These are phyloP conservation scores for Megamerina dolium DNA, from an alignment of 2,888 invertebrate genomes.

Conservation along the genomic window DNA sequence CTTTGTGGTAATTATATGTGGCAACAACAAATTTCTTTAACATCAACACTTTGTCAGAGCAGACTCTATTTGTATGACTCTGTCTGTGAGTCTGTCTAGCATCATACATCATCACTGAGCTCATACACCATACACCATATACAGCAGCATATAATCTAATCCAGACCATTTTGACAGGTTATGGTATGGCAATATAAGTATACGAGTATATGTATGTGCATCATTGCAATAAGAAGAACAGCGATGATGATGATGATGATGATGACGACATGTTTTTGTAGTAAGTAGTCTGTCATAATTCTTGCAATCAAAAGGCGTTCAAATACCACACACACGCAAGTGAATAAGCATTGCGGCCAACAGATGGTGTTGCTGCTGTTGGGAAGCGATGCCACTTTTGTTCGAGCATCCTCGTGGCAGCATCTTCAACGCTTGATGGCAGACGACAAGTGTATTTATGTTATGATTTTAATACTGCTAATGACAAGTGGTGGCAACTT, in stretches of 20 bases:
- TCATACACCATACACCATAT: too few relatives aligned
- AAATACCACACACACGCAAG: slow-evolving; percentile 7
- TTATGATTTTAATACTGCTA: slow-evolving; percentile 42
- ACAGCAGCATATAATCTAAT: slow-evolving; percentile 17
- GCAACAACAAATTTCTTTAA: slow-evolving; percentile 28
- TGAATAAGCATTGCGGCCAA: slow-evolving; percentile 2
- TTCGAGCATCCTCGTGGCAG: background rate
- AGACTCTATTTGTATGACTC: slow-evolving; percentile 12
- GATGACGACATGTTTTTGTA: background rate
- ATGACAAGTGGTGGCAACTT: slow-evolving; percentile 29
- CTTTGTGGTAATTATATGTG: slow-evolving; percentile 19
- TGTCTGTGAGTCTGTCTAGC: slow-evolving; percentile 33
- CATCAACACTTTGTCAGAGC: slow-evolving; percentile 36
- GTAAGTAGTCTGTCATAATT: slow-evolving; percentile 26
- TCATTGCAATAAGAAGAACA: too few relatives aligned
- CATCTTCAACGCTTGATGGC: slow-evolving; percentile 12
- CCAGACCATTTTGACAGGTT: slow-evolving; percentile 40
- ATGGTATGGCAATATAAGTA: too few relatives aligned
- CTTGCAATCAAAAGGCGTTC: slow-evolving; percentile 4
- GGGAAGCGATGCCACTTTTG: slow-evolving; percentile 3
- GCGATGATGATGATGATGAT: background rate
- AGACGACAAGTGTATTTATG: slow-evolving; percentile 45
- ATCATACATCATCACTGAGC: slow-evolving; percentile 37
- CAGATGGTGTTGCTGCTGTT: background rate
- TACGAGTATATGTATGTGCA: too few relatives aligned